Conservation (phyloP, 2,888 invertebrate genomes). For the Clostera curtula region DNA sequence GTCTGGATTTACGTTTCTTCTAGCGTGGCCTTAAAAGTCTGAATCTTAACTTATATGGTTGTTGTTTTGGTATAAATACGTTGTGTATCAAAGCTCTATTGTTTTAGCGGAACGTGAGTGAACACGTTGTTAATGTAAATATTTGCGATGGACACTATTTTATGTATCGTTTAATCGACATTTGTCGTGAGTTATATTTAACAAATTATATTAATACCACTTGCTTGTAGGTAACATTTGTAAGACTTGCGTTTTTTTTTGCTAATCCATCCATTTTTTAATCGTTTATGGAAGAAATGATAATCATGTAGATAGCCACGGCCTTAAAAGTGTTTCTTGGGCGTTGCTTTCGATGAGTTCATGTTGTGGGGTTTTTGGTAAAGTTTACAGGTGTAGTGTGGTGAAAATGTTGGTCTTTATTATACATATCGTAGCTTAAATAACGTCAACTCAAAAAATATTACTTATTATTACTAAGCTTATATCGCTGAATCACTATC, state of each 20-base stretch:
- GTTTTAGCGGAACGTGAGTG: no score
- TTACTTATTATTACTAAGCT: no score
- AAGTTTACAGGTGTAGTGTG: constrained; percentile 2
- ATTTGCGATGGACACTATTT: no score
- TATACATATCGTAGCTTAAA: no score
- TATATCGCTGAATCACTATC: no score
- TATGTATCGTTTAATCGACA: constrained; percentile 8
- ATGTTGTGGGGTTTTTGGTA: not conserved
- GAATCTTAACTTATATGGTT: no score
- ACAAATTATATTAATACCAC: constrained; percentile 25
- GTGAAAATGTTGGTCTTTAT: not conserved
- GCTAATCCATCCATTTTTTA: constrained; percentile 36
- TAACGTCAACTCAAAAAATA: no score
- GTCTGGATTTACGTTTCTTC: no score
- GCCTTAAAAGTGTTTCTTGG: constrained; percentile 22
- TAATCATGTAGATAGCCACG: constrained; percentile 39
- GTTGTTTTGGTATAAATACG: no score
- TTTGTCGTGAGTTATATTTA: constrained; percentile 15
- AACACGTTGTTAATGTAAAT: no score
- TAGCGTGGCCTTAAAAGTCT: no score
- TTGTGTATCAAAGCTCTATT: no score
- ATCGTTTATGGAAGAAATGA: constrained; percentile 23
- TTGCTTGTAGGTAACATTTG: constrained; percentile 36
- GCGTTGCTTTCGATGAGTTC: constrained; percentile 6
- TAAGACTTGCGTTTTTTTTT: constrained; percentile 33